Evolutionary conservation across 1,140 invertebrate species (phyloP), one percentile per base, ranked within the genome.

Genomic region (Chymomyza costata): DNA sequence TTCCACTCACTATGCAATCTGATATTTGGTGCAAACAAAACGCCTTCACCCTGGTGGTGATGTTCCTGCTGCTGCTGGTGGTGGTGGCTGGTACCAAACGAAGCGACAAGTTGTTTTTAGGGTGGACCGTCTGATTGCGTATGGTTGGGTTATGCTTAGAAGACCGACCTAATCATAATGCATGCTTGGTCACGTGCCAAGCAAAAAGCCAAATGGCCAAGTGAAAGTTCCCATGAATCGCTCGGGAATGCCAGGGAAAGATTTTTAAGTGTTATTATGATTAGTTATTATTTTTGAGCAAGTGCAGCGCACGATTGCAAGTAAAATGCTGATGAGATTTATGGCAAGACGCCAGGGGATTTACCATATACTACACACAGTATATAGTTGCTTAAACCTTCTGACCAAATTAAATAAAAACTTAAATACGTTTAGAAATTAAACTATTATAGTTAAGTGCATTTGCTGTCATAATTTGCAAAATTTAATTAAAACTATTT

Each of bases 401-500:
- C 41, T 14, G 10, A 45, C 30, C 28, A 51, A 59, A 65, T 73
- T 58, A 59, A 57, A 61, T 69, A 40, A 43, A 32, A 63, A 40
- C 45, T 41, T n/a, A 5, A 70, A 67, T 73, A 65, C 18, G 19
- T 50, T 43, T 25, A 5, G 15, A 19, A 17, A 7, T 25, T 25
- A 8, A 34, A 18, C 31, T 11, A 21, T 47, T 47, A 16, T 47
- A 34, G 34, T 40, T 65, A 61, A 65, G 41, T 69, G 49, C 59
- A 59, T 82, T 81, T 64, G 59, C 16, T 38, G 38, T 53, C 62
- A 67, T 80, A 78, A 80, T 78, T 78, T 38, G 44, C 40, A 19
- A 68, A 78, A 78, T 80, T 78, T 78, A 78, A 78, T 78, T 78
- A 78, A 78, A 78, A 78, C 73, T 73, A 73, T 73, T 73, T n/a